Conservation (phyloP, 2,797 vertebrate genomes). For the Propithecus perrieri region DNA sequence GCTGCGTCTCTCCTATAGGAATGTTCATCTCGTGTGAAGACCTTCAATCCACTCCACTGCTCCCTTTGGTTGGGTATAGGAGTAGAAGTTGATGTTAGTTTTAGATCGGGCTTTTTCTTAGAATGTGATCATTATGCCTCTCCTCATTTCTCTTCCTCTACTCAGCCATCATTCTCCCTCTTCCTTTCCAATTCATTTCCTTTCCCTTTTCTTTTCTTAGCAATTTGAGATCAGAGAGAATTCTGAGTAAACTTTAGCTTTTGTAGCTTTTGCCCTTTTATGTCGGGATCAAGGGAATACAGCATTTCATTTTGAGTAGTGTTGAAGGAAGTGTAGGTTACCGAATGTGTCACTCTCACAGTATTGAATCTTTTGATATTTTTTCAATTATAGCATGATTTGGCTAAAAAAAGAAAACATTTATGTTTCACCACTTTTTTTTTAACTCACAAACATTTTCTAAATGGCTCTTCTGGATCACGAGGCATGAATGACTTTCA, state of each 20-base stretch:
- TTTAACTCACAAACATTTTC: background rate
- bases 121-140: background rate
- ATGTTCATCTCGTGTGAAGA: background rate
- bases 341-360: background rate
- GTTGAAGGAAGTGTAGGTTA: background rate
- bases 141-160: background rate
- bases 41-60: background rate
- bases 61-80: background rate
- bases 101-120: background rate
- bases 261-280: background rate
- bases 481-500: background rate
- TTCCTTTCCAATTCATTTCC: background rate
- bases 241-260: background rate
- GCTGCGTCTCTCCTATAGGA: background rate
- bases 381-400: constrained; percentile 5
- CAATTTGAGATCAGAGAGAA: background rate
- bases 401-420: background rate
- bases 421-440: background rate
- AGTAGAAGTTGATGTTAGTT: background rate
- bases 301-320: background rate
- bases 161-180: background rate
- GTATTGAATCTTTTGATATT: background rate
- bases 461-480: background rate
- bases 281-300: background rate
- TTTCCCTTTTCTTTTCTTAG: constrained; percentile 19